Evolutionary conservation across 2,797 vertebrate genomes (phyloP).

Genomic region (Phaenicophaeus curvirostris): DNA sequence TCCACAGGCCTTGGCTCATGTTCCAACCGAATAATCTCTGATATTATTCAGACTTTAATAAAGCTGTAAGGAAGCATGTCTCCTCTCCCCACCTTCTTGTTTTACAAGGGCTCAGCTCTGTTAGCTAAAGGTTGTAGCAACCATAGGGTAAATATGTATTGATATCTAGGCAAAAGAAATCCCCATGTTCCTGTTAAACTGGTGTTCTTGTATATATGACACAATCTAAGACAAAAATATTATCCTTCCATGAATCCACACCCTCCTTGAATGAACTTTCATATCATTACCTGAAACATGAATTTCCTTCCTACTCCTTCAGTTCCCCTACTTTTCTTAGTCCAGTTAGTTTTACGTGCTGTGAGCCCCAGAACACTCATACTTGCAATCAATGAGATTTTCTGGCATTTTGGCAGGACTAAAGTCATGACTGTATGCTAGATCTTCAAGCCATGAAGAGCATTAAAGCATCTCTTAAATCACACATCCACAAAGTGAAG

Average conservation of each 20-base stretch:
- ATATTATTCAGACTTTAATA: background rate
- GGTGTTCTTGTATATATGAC: background rate
- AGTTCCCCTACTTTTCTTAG: background rate
- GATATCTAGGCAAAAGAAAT: background rate
- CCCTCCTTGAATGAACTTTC: background rate
- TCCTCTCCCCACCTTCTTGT: accelerated
- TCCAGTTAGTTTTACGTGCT: background rate
- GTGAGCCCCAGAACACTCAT: background rate
- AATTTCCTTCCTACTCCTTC: background rate
- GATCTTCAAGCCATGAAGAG: background rate
- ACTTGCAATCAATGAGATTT: background rate
- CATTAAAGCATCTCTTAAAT: background rate
- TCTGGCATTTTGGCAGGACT: background rate
- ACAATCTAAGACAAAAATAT: background rate
- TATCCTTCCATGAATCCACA: background rate
- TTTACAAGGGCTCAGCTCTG: background rate
- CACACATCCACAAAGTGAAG: background rate
- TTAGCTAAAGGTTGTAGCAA: background rate
- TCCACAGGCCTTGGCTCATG: background rate
- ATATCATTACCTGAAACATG: background rate
- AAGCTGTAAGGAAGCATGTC: background rate
- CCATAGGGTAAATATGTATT: background rate
- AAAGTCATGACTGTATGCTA: background rate
- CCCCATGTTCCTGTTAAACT: background rate
- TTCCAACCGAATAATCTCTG: background rate